Conservation (phyloP, 92 coral and sea anemone genomes). For the Porites rus region DNA sequence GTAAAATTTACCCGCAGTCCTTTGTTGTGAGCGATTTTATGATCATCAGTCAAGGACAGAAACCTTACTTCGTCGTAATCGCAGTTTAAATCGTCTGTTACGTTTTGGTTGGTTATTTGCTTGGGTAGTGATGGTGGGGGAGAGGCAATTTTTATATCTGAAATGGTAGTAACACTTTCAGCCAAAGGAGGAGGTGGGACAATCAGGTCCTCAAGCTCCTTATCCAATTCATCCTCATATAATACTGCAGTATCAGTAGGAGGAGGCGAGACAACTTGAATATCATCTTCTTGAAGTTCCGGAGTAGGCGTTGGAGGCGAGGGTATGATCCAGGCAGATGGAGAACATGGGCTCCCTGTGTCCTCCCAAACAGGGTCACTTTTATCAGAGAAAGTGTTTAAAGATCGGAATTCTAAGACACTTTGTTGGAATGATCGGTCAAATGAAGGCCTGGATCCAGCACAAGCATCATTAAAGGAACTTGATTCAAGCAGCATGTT, state of each 20-base stretch:
- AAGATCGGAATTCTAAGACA: background rate
- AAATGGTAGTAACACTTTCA: constrained; percentile 24
- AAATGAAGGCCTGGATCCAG: background rate
- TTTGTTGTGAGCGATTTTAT: constrained; percentile 23
- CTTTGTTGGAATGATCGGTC: background rate
- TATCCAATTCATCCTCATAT: constrained; percentile 34
- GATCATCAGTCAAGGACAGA: constrained; percentile 37
- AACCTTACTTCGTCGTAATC: constrained; percentile 22
- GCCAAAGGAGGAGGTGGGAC: constrained; percentile 80
- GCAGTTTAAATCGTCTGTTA: background rate
- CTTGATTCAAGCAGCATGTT: background rate
- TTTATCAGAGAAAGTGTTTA: background rate
- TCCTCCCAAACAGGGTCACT: background rate
- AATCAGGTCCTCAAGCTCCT: constrained; percentile 53
- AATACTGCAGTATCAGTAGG: constrained; percentile 38
- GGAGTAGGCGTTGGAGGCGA: constrained; percentile 77
- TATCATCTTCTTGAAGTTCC: constrained; percentile 62
- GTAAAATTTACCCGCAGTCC: constrained; percentile 1
- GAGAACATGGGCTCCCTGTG: constrained; percentile 48
- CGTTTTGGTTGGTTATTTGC: background rate
- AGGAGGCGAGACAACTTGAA: constrained; percentile 78
- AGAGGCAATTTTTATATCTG: constrained; percentile 41
- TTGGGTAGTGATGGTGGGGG: constrained; percentile 63
- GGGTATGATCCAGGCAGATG: constrained; percentile 81
- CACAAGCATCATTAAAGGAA: background rate